A percentile compares a stretch with the other conserved stretches of the same genome.
Evolutionary conservation across 2,113 vertebrate genomes (phyloP).

Genomic region (Daubentonia madagascariensis): DNA sequence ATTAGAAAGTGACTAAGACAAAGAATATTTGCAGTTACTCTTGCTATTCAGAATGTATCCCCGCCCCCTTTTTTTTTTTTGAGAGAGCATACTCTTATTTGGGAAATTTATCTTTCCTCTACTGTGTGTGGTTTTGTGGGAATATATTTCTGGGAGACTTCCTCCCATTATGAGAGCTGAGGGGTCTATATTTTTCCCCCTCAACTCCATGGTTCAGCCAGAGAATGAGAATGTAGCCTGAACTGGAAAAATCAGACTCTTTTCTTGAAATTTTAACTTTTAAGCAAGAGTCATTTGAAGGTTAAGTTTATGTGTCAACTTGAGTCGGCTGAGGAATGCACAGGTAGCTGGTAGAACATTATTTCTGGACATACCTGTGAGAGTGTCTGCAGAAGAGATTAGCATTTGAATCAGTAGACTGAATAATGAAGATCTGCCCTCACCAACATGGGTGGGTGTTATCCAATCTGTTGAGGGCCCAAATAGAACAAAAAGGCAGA

Average conservation of each 20-base stretch:
- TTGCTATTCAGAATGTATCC: neutral
- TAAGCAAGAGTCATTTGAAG: neutral
- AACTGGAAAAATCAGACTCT: neutral
- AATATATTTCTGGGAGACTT: neutral
- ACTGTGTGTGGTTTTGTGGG: neutral
- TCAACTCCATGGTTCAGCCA: neutral
- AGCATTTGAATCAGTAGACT: neutral
- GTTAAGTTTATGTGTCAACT: neutral
- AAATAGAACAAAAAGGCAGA: neutral
- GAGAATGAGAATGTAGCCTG: neutral
- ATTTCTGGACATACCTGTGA: neutral
- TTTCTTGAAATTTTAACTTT: neutral
- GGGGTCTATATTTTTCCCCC: neutral
- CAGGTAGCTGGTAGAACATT: too few relatives aligned
- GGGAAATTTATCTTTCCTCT: neutral
- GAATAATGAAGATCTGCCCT: neutral
- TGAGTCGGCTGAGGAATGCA: neutral
- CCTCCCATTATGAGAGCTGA: neutral
- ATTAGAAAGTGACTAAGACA: neutral
- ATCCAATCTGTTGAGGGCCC: neutral
- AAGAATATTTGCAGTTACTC: neutral
- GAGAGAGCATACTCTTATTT: neutral
- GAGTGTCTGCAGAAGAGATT: neutral
- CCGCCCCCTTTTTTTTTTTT: neutral
- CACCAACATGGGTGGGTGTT: neutral